Conservation (phyloP, 2,888 invertebrate species). For the Meganola albula region DNA sequence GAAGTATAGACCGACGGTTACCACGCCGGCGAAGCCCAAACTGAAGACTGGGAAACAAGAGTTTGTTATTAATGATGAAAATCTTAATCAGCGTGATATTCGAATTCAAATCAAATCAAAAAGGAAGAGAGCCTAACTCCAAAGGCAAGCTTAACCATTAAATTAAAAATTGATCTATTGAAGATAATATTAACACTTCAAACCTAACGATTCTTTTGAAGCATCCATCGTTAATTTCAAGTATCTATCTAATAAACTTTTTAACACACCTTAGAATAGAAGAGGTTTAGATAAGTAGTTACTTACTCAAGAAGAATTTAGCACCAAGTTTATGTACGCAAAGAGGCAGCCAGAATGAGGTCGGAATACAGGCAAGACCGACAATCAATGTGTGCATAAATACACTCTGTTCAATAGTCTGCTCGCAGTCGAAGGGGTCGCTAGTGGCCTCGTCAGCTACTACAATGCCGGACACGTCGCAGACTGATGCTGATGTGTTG, state of each 20-base stretch:
- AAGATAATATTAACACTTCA: too few relatives aligned
- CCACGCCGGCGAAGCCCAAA: conserved; percentile 83
- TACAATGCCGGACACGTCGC: conserved; percentile 85
- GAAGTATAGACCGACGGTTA: conserved; percentile 86
- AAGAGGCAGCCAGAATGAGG: conserved; percentile 86
- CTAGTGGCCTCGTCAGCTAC: conserved; percentile 56
- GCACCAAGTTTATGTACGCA: conserved; percentile 88
- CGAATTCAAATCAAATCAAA: too few relatives aligned
- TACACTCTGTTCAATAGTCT: conserved; percentile 81
- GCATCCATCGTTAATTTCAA: too few relatives aligned
- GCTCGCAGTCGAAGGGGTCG: conserved; percentile 79
- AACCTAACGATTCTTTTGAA: too few relatives aligned
- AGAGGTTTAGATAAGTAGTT: too few relatives aligned
- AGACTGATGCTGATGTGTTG: conserved; percentile 83
- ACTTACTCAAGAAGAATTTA: conserved; percentile 88
- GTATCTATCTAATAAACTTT: too few relatives aligned
- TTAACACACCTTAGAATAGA: too few relatives aligned
- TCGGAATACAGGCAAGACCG: conserved; percentile 88
- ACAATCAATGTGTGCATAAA: conserved; percentile 88
- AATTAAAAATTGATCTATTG: too few relatives aligned
- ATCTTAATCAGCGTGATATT: too few relatives aligned
- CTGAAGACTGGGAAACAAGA: conserved; percentile 80
- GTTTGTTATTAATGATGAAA: too few relatives aligned
- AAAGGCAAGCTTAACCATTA: too few relatives aligned
- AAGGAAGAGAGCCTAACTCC: too few relatives aligned